These are phyloP conservation scores for Ormyrus nitidulus DNA, from an alignment of 2,888 invertebrate genomes.

Conservation along the genomic window DNA sequence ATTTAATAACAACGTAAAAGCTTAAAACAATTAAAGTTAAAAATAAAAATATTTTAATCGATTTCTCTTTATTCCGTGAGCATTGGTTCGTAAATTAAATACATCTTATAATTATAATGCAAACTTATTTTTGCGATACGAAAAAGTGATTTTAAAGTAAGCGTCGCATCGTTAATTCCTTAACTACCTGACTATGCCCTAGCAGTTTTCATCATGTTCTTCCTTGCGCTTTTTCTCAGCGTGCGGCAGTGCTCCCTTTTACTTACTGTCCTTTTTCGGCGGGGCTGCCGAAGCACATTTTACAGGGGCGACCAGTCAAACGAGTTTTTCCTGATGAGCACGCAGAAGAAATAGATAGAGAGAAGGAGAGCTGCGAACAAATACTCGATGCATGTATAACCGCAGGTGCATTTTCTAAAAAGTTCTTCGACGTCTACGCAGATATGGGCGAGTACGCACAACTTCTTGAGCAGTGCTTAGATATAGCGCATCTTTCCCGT, in stretches of 20 bases:
- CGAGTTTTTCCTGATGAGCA: slow-evolving; percentile 30
- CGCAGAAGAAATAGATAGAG: neutral
- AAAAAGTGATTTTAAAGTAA: no score
- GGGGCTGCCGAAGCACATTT: neutral
- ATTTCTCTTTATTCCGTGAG: no score
- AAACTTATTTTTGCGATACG: no score
- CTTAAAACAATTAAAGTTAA: no score
- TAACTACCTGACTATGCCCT: no score
- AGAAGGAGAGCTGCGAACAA: neutral
- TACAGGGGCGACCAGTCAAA: slow-evolving; percentile 21
- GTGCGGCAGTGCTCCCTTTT: neutral
- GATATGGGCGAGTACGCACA: neutral
- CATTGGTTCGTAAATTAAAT: no score
- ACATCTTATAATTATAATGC: no score
- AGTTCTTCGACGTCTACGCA: neutral
- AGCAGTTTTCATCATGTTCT: neutral
- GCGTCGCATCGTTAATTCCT: no score
- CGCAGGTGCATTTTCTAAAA: slow-evolving; percentile 42
- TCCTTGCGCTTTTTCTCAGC: neutral
- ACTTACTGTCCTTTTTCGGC: neutral
- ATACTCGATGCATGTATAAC: slow-evolving; percentile 9
- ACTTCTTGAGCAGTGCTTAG: neutral
- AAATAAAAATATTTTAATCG: no score
- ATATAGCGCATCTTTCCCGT: slow-evolving; percentile 2
- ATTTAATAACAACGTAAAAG: no score